Evolutionary conservation across 1,140 invertebrate genomes (phyloP), one percentile per base, ranked within the genome.

Genomic region (Pissodes strobi): DNA sequence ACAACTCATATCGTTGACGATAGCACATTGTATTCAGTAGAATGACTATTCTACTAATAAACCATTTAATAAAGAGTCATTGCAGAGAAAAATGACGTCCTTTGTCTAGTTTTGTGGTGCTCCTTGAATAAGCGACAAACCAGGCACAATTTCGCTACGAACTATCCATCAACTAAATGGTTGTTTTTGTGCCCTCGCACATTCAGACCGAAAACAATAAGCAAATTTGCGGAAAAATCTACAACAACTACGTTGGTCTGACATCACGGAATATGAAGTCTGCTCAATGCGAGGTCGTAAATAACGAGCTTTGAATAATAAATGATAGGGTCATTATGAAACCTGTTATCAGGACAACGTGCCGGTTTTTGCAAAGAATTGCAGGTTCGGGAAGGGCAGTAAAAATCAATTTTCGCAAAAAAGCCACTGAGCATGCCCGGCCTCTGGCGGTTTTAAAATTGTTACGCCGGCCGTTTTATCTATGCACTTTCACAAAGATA

Each of bases 331-430:
- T 72, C 70, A 70, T 71, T 71, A 67, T 69, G 68, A 68, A 69
- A 69, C 68, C 68, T 69, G 70, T 69, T 71, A 71, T 71, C 70
- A 61, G 70, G 65, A 63, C 61, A 69, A 57, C 58, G 65, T 66
- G 67, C 23, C 43, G 67, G 17, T 55, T 70, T 72, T 72, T 69
- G 65, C 68, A 59, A 72, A 72, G 70, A 68, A 68, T 68, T 67
- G 65, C 68, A 71, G 67, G 69, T 72, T 71, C 59, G 69, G 66
- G 64, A 70, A 70, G 66, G 69, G 66, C 69, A 69, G 70, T 68
- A 71, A 72, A 72, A 72, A 72, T 72, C 70, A 72, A 72, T 72
- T 72, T 66, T 48, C 46, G 17, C 45, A 48, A 48, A 48, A 13
- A 37, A 30, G 10, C 15, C 19, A 19, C 34, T 9, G 56, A 38